Percentiles rank a stretch among this genome's conserved stretches.
Conservation (phyloP, 1,140 invertebrate genomes). For the Triops longicaudatus region DNA sequence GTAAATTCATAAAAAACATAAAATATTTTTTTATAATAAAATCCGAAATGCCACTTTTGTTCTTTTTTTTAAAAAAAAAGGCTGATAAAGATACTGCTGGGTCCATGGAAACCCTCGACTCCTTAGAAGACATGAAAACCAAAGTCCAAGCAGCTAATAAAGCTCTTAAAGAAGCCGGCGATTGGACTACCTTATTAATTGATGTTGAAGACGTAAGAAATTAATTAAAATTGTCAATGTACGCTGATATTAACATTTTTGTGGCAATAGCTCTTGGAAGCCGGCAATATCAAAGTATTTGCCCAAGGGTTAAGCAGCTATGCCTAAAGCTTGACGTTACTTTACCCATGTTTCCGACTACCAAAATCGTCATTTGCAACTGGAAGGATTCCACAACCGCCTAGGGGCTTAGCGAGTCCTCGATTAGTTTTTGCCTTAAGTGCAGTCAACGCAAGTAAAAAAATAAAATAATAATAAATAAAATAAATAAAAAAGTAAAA, state of each 20-base stretch:
- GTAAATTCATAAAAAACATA: conserved; percentile 41
- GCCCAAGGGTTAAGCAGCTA: conserved; percentile 62
- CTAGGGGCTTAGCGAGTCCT: conserved; percentile 79
- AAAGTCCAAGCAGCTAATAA: conserved; percentile 73
- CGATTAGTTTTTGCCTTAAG: conserved; percentile 72
- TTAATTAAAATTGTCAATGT: not conserved
- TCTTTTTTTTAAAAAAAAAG: no score
- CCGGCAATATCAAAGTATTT: conserved; percentile 52
- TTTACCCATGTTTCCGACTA: conserved; percentile 77
- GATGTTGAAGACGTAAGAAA: conserved; percentile 60
- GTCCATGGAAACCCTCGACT: conserved; percentile 71
- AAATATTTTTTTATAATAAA: no score
- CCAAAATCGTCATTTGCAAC: conserved; percentile 65
- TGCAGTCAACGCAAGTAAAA: conserved; percentile 56
- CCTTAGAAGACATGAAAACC: conserved; percentile 70
- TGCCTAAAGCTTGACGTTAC: conserved; percentile 68
- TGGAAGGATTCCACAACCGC: conserved; percentile 82
- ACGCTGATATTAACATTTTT: conserved; percentile 26
- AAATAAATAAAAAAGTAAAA: not conserved
- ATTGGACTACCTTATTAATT: conserved; percentile 73
- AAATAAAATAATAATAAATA: not conserved
- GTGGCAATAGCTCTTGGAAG: conserved; percentile 48
- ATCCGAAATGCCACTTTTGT: no score
- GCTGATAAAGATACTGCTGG: conserved; percentile 73
- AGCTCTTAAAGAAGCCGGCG: conserved; percentile 82